A percentile compares a stretch with the other conserved stretches of the same genome.
phyloP scores from a whole-genome alignment of 2,113 vertebrate species.

The Empidonax alnorum region DNA sequence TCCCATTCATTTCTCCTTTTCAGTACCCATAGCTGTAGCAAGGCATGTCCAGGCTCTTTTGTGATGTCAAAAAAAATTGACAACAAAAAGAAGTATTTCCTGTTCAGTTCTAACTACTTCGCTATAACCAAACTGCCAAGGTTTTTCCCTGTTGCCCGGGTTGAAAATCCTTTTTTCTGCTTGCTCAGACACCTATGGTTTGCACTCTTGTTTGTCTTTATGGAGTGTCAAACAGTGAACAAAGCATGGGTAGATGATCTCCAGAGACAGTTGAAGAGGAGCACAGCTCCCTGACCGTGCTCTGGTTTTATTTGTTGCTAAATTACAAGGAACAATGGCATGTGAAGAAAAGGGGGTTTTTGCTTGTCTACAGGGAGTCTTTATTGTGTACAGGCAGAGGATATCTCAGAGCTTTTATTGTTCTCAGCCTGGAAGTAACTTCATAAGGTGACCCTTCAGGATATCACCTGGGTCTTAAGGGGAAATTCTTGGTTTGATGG shows the following conservation, averaged over 20 bases:
- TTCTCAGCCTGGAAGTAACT: neutral
- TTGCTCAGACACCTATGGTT: neutral
- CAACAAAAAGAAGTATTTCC: neutral
- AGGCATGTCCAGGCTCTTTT: neutral
- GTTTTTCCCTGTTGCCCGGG: neutral
- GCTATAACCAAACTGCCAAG: neutral
- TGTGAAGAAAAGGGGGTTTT: neutral
- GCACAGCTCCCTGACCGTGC: neutral
- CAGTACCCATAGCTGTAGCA: neutral
- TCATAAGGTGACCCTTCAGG: neutral
- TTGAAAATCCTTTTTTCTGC: neutral
- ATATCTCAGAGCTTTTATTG: neutral
- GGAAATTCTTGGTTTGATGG: neutral
- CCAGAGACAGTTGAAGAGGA: neutral
- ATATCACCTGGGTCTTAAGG: neutral
- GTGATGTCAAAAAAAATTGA: neutral
- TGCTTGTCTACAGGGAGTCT: neutral
- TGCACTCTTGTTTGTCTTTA: neutral
- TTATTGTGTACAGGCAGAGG: neutral
- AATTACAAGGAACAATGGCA: neutral
- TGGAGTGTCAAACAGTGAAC: neutral
- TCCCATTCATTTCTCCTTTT: neutral
- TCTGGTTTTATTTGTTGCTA: neutral
- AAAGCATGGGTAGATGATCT: neutral
- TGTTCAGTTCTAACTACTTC: neutral